These are phyloP conservation scores for Stomatorhinus walkeri DNA, from an alignment of 2,797 vertebrate species.

Conservation along the genomic window DNA sequence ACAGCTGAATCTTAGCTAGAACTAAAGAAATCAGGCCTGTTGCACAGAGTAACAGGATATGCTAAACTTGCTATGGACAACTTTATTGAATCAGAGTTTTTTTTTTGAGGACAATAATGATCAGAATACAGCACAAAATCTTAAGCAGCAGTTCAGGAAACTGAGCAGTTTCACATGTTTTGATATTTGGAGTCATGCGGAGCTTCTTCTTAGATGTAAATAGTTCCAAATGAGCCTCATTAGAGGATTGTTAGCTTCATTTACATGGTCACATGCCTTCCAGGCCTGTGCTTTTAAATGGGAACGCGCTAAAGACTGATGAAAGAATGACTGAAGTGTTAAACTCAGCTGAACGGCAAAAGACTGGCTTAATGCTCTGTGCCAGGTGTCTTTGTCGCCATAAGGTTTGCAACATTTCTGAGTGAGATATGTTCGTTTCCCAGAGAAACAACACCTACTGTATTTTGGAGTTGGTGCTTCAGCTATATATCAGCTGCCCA, in stretches of 20 bases:
- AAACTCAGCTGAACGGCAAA: neutral
- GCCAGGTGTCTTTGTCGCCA: neutral
- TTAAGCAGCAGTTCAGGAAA: neutral
- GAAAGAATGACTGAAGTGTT: neutral
- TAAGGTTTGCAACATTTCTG: neutral
- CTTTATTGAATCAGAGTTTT: neutral
- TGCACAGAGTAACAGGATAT: neutral
- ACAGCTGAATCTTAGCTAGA: neutral
- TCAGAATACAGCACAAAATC: neutral
- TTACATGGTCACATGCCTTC: neutral
- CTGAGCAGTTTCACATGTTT: neutral
- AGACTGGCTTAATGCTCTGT: neutral
- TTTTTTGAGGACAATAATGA: neutral
- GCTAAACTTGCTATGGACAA: neutral
- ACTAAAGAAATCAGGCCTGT: neutral
- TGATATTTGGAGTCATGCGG: neutral
- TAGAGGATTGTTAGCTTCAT: neutral
- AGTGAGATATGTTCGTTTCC: neutral
- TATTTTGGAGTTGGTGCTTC: neutral
- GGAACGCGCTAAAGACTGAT: neutral
- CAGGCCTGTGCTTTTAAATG: neutral
- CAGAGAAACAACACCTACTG: neutral
- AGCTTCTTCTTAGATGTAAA: slow-evolving; percentile 1
- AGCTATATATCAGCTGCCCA: neutral
- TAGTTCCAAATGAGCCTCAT: slow-evolving; percentile 3